Evolutionary conservation across 2,797 vertebrate genomes (phyloP).

Genomic region (Tolypeutes matacus): DNA sequence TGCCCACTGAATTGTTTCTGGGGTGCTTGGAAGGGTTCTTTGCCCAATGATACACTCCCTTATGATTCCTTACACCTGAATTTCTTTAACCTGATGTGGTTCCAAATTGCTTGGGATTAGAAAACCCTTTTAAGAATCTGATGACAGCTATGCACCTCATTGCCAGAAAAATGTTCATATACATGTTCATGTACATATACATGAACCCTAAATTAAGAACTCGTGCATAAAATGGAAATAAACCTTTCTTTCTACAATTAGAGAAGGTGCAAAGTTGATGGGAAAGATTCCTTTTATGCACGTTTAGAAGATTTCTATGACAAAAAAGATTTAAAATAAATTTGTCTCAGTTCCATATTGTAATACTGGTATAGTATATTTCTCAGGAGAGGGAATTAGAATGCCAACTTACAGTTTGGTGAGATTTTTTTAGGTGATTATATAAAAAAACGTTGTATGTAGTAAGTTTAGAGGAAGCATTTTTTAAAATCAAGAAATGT

Average conservation of each 20-base stretch:
- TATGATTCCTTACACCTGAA: neutral
- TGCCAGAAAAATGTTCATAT: neutral
- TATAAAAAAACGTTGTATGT: conserved; percentile 3
- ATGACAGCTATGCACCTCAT: neutral
- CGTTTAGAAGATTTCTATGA: conserved; percentile 1
- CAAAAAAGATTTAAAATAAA: neutral
- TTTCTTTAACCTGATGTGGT: neutral
- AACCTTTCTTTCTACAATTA: neutral
- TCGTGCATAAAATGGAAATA: neutral
- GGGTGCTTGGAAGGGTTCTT: neutral
- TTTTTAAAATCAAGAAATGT: neutral
- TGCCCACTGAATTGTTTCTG: neutral
- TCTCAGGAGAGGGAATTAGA: neutral
- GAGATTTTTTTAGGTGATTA: neutral
- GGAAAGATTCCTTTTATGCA: neutral
- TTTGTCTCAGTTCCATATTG: neutral
- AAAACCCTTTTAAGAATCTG: neutral
- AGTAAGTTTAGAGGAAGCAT: neutral
- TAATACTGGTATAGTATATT: neutral
- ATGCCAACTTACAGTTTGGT: neutral
- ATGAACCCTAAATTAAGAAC: conserved; percentile 33
- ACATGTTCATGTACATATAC: neutral
- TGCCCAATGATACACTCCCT: neutral
- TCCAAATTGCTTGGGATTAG: neutral
- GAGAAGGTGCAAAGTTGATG: neutral